Evolutionary conservation across 1,140 invertebrate species (phyloP).

Genomic region (Drosophila kanapiae): DNA sequence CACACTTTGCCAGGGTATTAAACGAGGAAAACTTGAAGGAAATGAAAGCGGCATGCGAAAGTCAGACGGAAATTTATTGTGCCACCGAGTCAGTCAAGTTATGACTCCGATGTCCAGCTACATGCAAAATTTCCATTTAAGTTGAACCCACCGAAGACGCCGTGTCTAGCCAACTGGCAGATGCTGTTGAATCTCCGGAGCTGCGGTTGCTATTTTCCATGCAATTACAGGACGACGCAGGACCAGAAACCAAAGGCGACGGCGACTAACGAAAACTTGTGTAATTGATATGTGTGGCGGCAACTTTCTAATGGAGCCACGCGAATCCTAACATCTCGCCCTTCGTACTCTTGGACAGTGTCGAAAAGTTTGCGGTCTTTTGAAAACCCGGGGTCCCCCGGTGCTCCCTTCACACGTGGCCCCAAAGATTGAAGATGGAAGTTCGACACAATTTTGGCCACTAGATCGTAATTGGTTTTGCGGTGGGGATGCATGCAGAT

Average conservation of each 20-base stretch:
- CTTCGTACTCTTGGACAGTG: conserved; percentile 36
- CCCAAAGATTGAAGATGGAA: conserved; percentile 24
- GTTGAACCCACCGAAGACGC: conserved; percentile 10
- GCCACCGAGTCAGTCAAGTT: conserved; percentile 41
- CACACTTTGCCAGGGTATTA: neutral
- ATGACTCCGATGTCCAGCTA: conserved; percentile 48
- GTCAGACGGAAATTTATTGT: conserved; percentile 58
- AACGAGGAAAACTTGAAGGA: conserved; percentile 6
- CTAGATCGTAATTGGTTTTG: conserved; percentile 57
- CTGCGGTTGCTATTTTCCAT: conserved; percentile 67
- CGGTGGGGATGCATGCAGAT: conserved; percentile 40
- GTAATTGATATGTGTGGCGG: conserved; percentile 78
- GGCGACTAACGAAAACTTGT: conserved; percentile 62
- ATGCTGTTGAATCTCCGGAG: conserved; percentile 6
- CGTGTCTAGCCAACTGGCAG: conserved; percentile 12
- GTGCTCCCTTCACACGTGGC: conserved; percentile 30
- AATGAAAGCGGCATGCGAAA: conserved; percentile 48
- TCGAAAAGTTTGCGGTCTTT: conserved; percentile 56
- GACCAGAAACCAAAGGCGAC: conserved; percentile 20
- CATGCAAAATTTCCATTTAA: conserved; percentile 62
- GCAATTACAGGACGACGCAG: conserved; percentile 47
- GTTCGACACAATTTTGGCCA: conserved; percentile 37
- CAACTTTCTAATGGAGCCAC: conserved; percentile 71
- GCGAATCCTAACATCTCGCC: neutral
- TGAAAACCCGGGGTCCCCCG: conserved; percentile 15